Evolutionary conservation across 2,113 vertebrate species (phyloP).

Genomic region (Engystomops pustulosus): DNA sequence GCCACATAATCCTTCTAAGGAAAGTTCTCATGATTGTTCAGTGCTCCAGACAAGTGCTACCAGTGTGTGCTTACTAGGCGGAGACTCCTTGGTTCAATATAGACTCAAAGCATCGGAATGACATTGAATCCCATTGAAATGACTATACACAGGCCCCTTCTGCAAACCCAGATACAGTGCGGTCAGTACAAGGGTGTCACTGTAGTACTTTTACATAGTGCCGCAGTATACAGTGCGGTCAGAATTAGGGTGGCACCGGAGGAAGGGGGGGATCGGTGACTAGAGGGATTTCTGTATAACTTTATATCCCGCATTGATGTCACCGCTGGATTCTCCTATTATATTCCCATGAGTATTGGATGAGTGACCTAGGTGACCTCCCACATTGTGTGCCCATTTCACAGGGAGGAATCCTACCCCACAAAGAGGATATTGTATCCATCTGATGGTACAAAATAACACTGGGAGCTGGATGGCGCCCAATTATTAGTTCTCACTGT

Average conservation of each 20-base stretch:
- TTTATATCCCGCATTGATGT: background rate
- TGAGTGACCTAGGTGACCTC: background rate
- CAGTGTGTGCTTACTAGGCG: constrained; percentile 47
- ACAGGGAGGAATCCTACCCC: background rate
- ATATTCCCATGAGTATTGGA: background rate
- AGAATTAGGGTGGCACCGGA: no score
- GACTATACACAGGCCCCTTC: background rate
- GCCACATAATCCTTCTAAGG: background rate
- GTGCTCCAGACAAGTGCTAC: constrained; percentile 1
- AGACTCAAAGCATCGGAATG: background rate
- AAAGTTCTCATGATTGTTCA: constrained; percentile 16
- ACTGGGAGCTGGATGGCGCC: background rate
- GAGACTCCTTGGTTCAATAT: constrained; percentile 35
- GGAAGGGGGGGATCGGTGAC: no score
- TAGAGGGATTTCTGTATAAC: background rate
- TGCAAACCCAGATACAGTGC: constrained; percentile 33
- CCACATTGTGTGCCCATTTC: background rate
- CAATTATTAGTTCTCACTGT: no score
- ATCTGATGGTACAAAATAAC: background rate
- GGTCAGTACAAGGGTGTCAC: background rate
- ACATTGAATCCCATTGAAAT: background rate
- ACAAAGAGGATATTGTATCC: background rate
- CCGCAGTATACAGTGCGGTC: no score
- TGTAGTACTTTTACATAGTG: no score
- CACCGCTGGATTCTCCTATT: background rate